Evolutionary conservation across 64 coral and sea anemone genomes (phyloP).

Genomic region (Platygyra sinensis): DNA sequence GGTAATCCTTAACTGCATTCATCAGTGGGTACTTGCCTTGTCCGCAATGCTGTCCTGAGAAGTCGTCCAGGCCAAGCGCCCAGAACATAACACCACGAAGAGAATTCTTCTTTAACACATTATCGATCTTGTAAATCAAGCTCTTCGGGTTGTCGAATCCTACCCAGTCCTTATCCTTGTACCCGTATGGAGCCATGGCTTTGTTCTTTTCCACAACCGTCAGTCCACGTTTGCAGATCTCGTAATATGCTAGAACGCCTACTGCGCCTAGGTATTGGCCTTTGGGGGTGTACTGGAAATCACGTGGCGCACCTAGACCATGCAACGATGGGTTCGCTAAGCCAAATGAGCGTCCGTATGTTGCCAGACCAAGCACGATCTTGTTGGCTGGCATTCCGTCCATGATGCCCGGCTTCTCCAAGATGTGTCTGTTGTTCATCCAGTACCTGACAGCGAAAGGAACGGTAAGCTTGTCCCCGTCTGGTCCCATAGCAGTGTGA

Average conservation of each 20-base stretch:
- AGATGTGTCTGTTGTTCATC: constrained; percentile 74
- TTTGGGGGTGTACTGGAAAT: constrained; percentile 57
- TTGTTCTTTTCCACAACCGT: constrained; percentile 55
- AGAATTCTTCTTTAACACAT: constrained; percentile 51
- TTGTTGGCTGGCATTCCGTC: constrained; percentile 76
- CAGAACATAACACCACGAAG: constrained; percentile 78
- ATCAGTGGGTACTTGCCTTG: constrained; percentile 80
- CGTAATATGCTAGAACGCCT: constrained; percentile 69
- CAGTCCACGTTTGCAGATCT: constrained; percentile 60
- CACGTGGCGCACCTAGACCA: constrained; percentile 27
- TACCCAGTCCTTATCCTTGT: constrained; percentile 54
- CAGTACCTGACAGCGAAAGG: constrained; percentile 67
- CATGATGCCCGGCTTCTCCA: constrained; percentile 61
- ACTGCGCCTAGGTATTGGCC: constrained; percentile 53
- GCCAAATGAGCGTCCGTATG: constrained; percentile 62
- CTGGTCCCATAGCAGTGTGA: constrained; percentile 70
- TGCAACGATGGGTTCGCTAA: not conserved
- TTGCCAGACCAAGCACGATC: constrained; percentile 58
- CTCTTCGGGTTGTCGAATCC: constrained; percentile 59
- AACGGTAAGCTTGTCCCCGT: constrained; percentile 65
- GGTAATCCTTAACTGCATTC: constrained; percentile 65
- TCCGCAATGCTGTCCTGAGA: constrained; percentile 58
- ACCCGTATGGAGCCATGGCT: constrained; percentile 67
- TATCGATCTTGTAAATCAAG: constrained; percentile 63
- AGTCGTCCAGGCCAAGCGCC: constrained; percentile 75